Percentiles rank a stretch among this genome's conserved stretches.
Conservation (phyloP, 2,113 vertebrate species). For the Trachemys scripta region DNA sequence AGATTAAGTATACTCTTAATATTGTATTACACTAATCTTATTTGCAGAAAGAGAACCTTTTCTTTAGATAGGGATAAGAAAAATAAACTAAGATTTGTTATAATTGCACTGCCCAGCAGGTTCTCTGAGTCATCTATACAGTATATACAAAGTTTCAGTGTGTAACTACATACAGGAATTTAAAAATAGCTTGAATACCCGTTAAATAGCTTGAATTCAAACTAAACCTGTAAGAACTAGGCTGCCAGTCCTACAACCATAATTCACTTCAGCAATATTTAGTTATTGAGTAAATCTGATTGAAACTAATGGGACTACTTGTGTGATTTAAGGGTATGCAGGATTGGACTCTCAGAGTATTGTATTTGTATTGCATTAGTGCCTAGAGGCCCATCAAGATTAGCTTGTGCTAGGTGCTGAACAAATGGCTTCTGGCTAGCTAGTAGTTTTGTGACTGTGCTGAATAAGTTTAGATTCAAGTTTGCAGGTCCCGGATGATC, state of each 20-base stretch:
- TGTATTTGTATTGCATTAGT: background rate
- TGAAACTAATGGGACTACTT: background rate
- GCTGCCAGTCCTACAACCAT: background rate
- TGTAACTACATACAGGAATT: background rate
- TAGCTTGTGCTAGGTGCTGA: background rate
- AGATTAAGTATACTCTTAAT: background rate
- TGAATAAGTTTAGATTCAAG: background rate
- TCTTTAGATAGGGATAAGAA: background rate
- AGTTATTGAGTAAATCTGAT: background rate
- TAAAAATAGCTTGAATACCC: background rate
- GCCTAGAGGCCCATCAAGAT: background rate
- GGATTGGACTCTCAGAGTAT: background rate
- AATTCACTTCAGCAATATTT: background rate
- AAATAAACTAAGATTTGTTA: background rate
- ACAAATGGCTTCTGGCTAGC: background rate
- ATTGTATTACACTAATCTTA: background rate
- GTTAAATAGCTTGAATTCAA: background rate
- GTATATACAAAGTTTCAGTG: background rate
- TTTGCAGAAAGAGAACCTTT: background rate
- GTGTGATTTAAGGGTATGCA: background rate
- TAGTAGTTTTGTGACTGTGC: background rate
- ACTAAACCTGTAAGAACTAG: background rate
- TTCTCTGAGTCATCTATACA: background rate
- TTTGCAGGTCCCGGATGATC: background rate
- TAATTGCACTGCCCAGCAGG: background rate